phyloP scores from a whole-genome alignment of 1,140 invertebrate species.

The Formica exsecta region DNA sequence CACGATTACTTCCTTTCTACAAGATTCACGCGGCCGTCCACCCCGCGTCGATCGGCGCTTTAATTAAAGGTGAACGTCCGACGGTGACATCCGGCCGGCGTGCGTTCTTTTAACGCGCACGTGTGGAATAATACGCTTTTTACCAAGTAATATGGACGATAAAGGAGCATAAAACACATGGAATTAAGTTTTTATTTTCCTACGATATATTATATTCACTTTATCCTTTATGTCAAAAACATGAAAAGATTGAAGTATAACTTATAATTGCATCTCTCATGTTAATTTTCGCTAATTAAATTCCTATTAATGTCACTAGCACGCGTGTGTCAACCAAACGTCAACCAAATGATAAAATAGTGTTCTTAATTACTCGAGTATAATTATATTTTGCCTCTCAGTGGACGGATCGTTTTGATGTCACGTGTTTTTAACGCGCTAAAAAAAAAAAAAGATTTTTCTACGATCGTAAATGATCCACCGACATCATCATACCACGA shows the following conservation, averaged over 20 bases:
- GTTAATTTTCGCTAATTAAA: slow-evolving; percentile 11
- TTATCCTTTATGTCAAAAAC: neutral
- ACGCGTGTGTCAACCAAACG: neutral
- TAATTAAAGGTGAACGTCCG: slow-evolving; percentile 58
- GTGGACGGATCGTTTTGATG: slow-evolving; percentile 11
- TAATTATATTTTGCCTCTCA: slow-evolving; percentile 31
- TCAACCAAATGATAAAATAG: neutral
- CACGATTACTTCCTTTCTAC: slow-evolving; percentile 33
- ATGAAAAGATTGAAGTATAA: neutral
- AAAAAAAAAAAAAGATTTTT: neutral
- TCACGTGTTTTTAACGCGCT: neutral
- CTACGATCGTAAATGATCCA: neutral
- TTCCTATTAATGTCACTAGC: slow-evolving; percentile 32
- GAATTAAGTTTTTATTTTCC: too few species aligned
- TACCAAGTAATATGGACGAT: too few species aligned
- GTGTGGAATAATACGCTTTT: neutral
- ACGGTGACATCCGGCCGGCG: slow-evolving; percentile 25
- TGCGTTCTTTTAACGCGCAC: slow-evolving; percentile 22
- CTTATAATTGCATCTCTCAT: slow-evolving; percentile 13
- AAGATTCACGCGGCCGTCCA: slow-evolving; percentile 43
- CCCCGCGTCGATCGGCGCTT: slow-evolving; percentile 50
- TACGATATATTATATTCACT: too few species aligned
- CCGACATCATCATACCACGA: neutral
- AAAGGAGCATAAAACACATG: too few species aligned
- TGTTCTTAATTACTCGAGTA: slow-evolving; percentile 40